Percentiles rank a stretch among this genome's conserved stretches.
Evolutionary conservation across 2,888 invertebrate species (phyloP).

Genomic region (Plagodis dolabraria): DNA sequence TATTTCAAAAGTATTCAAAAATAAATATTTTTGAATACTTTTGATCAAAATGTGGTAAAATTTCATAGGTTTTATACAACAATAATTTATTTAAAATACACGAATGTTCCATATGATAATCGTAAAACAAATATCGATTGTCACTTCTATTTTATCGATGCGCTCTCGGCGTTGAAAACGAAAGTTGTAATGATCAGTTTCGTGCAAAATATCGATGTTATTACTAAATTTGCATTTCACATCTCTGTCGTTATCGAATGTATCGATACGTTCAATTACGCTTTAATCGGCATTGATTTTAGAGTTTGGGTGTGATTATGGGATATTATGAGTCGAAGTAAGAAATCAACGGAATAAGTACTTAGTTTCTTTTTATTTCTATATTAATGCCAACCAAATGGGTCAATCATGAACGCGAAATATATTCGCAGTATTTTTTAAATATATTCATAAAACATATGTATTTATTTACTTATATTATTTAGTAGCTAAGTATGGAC

Average conservation of each 20-base stretch:
- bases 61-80: too few relatives aligned
- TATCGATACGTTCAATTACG: slow-evolving; percentile 14
- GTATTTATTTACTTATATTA: too few relatives aligned
- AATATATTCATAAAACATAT: too few relatives aligned
- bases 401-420: slow-evolving; percentile 4
- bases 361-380: slow-evolving; percentile 13
- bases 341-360: slow-evolving; percentile 1
- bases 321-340: slow-evolving; percentile 15
- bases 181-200: slow-evolving; percentile 40
- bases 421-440: too few relatives aligned
- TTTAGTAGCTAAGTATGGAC: too few relatives aligned
- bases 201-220: slow-evolving; percentile 44
- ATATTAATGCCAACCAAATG: slow-evolving; percentile 16
- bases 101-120: too few relatives aligned
- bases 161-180: slow-evolving; percentile 36
- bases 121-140: too few relatives aligned
- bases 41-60: too few relatives aligned
- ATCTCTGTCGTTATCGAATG: slow-evolving; percentile 37
- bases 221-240: slow-evolving; percentile 46
- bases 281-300: slow-evolving; percentile 16
- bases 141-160: slow-evolving; percentile 8
- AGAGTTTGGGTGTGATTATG: slow-evolving; percentile 14
- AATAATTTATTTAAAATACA: too few relatives aligned
- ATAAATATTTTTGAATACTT: too few relatives aligned
- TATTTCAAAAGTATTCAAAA: too few relatives aligned